These are phyloP conservation scores for Xenopus tropicalis DNA, from an alignment of 2,113 vertebrate genomes.

Conservation along the genomic window UCB_Xtro_10.0 CM004444.2:150298501-150299000, in stretches of 20 bases:
- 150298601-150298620: neutral
- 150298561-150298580: neutral
- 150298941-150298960: neutral
- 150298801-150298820: constrained; percentile 53
- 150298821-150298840: constrained; percentile 56
- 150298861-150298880: constrained; percentile 57
- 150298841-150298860: constrained; percentile 55
- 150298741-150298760: no score
- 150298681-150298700: no score
- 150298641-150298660: neutral
- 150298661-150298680: no score
- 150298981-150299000: neutral
- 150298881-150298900: constrained; percentile 64
- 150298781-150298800: constrained; percentile 60
- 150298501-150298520: neutral
- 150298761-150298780: neutral
- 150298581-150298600: neutral
- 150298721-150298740: no score
- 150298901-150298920: constrained; percentile 55
- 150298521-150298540: neutral
- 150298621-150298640: neutral
- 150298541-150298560: neutral
- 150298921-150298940: neutral
- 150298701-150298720: no score
- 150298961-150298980: neutral